These are phyloP conservation scores for Ormyrus labotus DNA, from an alignment of 2,888 invertebrate species.

Conservation along the genomic window DNA sequence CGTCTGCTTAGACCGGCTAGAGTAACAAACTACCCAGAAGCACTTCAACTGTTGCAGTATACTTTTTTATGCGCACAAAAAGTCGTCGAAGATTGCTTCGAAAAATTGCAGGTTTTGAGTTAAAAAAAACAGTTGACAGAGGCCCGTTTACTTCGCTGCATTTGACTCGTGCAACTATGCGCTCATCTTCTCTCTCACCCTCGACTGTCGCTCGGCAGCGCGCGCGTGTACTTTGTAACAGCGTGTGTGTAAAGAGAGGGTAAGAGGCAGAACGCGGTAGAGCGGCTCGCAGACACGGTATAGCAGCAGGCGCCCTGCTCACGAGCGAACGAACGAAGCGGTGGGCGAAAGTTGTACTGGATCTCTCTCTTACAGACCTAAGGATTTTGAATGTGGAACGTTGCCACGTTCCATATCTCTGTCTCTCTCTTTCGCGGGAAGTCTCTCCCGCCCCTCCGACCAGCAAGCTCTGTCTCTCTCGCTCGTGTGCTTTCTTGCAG, in stretches of 20 bases:
- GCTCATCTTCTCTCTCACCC: background rate
- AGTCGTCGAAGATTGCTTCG: too few relatives aligned
- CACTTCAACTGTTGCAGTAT: too few relatives aligned
- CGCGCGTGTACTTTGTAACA: background rate
- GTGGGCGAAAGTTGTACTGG: slow-evolving; percentile 61
- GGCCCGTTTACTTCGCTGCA: too few relatives aligned
- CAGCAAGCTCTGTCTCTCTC: slow-evolving; percentile 20
- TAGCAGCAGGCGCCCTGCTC: slow-evolving; percentile 40
- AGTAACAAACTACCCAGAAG: too few relatives aligned
- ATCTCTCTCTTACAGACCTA: slow-evolving; percentile 61
- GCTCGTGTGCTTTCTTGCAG: slow-evolving; percentile 17
- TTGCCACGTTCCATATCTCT: slow-evolving; percentile 71
- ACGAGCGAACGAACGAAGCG: slow-evolving; percentile 40
- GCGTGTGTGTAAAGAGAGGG: background rate
- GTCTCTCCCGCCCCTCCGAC: slow-evolving; percentile 9
- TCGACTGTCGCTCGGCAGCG: background rate
- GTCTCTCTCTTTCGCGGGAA: slow-evolving; percentile 12
- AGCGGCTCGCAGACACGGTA: background rate
- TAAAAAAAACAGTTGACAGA: too few relatives aligned
- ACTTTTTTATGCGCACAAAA: too few relatives aligned
- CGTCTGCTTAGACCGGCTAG: too few relatives aligned
- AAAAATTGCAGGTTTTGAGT: too few relatives aligned
- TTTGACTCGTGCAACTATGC: too few relatives aligned
- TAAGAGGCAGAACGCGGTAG: background rate
- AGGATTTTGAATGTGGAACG: slow-evolving; percentile 73